Percentiles rank a stretch among this genome's conserved stretches.
Conservation (phyloP, 2,888 invertebrate genomes). For the Bombyx huttoni region DNA sequence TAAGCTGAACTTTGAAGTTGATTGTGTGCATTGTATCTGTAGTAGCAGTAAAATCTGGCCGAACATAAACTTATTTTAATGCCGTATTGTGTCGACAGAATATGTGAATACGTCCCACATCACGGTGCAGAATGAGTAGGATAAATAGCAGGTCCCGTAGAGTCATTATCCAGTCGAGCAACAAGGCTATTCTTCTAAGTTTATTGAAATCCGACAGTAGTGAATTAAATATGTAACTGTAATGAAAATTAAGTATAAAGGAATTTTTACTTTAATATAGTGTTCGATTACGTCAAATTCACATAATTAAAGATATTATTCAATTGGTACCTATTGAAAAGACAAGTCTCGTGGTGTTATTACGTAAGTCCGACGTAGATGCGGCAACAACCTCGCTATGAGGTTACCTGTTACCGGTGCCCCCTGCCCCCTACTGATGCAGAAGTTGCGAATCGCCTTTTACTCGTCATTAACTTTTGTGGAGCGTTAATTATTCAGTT, state of each 20-base stretch:
- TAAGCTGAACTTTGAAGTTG: constrained; percentile 15
- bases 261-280: background rate
- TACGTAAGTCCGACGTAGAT: background rate
- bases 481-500: background rate
- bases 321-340: background rate
- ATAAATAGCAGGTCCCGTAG: too few species aligned
- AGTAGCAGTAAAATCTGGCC: background rate
- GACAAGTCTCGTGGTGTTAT: background rate
- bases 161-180: too few species aligned
- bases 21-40: constrained; percentile 5
- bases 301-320: background rate
- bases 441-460: constrained; percentile 12
- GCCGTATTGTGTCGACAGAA: background rate
- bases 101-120: too few species aligned
- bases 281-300: background rate
- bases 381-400: constrained; percentile 2
- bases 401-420: constrained; percentile 11
- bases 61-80: background rate
- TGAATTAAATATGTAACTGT: too few species aligned
- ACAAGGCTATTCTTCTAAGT: too few species aligned
- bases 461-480: constrained; percentile 7
- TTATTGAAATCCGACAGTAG: too few species aligned
- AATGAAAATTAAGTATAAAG: background rate
- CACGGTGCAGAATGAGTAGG: too few species aligned
- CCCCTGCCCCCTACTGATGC: constrained; percentile 11